phyloP scores from a whole-genome alignment of 2,797 vertebrate species.

The Catostomus latipinnis region DNA sequence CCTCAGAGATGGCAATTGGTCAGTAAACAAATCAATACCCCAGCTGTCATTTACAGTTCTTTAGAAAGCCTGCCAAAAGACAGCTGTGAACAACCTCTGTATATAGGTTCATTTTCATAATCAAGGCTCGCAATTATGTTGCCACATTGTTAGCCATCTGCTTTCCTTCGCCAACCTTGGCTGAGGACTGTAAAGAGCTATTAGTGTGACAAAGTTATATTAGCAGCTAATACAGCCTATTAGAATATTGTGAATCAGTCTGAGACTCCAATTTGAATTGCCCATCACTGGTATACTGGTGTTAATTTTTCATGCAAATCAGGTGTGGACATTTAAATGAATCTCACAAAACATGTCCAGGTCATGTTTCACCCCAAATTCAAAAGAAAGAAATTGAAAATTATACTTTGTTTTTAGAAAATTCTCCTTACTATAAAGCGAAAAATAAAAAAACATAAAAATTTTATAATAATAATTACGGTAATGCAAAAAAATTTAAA shows the following conservation, averaged over 20 bases:
- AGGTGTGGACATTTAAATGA: too few species aligned
- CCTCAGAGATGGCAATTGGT: slow-evolving; percentile 49
- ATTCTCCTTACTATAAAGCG: too few species aligned
- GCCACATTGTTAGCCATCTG: slow-evolving; percentile 44
- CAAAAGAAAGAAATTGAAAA: too few species aligned
- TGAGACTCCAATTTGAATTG: too few species aligned
- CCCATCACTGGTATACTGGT: too few species aligned
- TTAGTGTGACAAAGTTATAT: slow-evolving; percentile 35
- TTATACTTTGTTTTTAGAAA: too few species aligned
- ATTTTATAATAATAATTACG: too few species aligned
- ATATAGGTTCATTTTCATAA: slow-evolving; percentile 50
- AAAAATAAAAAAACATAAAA: too few species aligned
- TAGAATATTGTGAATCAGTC: not conserved
- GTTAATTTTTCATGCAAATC: too few species aligned
- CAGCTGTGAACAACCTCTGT: slow-evolving; percentile 51
- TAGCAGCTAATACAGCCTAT: slow-evolving; percentile 21
- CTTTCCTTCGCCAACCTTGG: slow-evolving; percentile 25
- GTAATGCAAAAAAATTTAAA: too few species aligned
- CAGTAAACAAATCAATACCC: slow-evolving; percentile 41
- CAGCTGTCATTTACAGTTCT: slow-evolving; percentile 43
- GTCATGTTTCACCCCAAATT: too few species aligned
- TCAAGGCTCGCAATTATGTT: slow-evolving; percentile 46
- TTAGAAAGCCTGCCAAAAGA: slow-evolving; percentile 46
- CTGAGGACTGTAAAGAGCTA: slow-evolving; percentile 34
- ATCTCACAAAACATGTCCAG: too few species aligned